Evolutionary conservation across 2,888 invertebrate genomes (phyloP).

Genomic region (Elysia crispata): DNA sequence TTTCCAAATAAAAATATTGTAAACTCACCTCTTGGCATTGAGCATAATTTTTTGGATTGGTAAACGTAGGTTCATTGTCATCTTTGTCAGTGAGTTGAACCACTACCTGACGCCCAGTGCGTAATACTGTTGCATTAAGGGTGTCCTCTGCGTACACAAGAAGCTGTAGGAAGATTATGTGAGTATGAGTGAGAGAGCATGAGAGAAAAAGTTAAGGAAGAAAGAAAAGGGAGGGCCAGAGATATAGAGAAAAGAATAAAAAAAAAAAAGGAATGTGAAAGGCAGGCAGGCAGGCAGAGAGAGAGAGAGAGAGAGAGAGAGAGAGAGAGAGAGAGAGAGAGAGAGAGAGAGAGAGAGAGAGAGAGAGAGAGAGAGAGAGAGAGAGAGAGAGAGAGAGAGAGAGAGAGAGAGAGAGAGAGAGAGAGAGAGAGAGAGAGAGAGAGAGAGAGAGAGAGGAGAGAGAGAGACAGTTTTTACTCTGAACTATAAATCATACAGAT

Average conservation of each 20-base stretch:
- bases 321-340: no score
- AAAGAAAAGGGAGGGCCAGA: no score
- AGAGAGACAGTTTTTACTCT: no score
- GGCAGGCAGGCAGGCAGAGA: no score
- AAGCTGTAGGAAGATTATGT: constrained; percentile 28
- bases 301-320: no score
- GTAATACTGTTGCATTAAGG: neutral
- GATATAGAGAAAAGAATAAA: neutral
- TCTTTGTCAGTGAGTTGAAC: constrained; percentile 69
- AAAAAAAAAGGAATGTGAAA: neutral
- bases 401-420: no score
- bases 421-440: no score
- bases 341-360: no score
- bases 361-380: no score
- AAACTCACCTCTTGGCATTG: constrained; percentile 23
- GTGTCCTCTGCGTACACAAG: constrained; percentile 34
- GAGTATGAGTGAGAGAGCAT: neutral
- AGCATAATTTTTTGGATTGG: constrained; percentile 41
- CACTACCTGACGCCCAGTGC: constrained; percentile 52
- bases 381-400: no score
- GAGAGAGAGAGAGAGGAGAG: no score
- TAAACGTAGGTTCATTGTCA: constrained; percentile 70
- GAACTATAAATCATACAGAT: no score
- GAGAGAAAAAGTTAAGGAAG: neutral
- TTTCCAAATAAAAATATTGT: neutral